Base-by-base conservation (phyloP, 2,888 invertebrate genomes). In the Netelia melanura region DNA sequence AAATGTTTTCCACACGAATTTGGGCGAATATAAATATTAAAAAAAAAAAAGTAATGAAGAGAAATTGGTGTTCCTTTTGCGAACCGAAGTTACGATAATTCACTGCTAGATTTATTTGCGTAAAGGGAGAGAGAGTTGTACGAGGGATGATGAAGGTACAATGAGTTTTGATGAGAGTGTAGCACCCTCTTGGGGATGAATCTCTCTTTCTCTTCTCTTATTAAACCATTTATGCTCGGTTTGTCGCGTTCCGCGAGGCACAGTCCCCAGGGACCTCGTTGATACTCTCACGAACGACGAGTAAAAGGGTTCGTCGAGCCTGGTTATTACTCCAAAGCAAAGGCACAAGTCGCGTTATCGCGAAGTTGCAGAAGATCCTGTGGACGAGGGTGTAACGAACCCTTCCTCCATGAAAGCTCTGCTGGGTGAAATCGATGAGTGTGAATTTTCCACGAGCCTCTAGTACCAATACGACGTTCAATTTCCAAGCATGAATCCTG, bases 291-390 rank as follows among this genome's bases (percentile, higher is more conserved):
- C 84, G 89, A 89, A 91, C 91, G 90, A 90, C 88, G 90, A 88
- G 88, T 85, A 89, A 89, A 89, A 91, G 91, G 90, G 17, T 58
- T 91, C 89, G 84, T 91, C 89, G 84, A 86, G 86, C 87, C 84
- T 87, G 85, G 79, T 71, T 70, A 79, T 71, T 70, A 79, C 54
- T 71, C 62, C 54, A 54, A 62, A 54, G 54, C 68, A 14, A 25
- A 68, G 83, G 84, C 81, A 77, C 85, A 86, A 83, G 88, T 86
- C 88, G 89, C 90, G 90, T 91, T 91, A 92, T 92, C 91, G 89
- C 89, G 86, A 84, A 84, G 87, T 86, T 88, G 87, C 90, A 90
- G 91, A 90, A 90, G 90, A 91, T 88, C 87, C 86, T 84, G 38
- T 17, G 48, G 78, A 65, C 87, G 89, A 90, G 89, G 89, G 89